phyloP scores from a whole-genome alignment of 2,888 invertebrate genomes.

The Mythimna lalbum region DNA sequence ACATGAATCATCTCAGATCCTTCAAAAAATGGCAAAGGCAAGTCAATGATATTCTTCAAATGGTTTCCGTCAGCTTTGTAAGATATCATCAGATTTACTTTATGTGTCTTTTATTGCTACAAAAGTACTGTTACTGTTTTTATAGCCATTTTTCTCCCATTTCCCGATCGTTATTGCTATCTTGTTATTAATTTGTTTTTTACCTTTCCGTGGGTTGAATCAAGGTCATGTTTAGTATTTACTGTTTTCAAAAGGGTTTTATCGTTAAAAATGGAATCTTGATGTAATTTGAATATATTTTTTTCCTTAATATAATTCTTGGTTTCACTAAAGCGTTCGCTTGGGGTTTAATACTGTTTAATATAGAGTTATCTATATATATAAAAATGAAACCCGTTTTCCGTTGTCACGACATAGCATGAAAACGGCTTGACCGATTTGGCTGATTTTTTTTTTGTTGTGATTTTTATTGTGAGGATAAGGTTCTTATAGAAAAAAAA shows the following conservation, averaged over 20 bases:
- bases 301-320: not conserved
- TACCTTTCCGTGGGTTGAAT: not conserved
- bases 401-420: no score
- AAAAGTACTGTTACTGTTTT: not conserved
- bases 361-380: no score
- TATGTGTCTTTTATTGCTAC: constrained; percentile 1
- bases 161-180: not conserved
- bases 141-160: not conserved
- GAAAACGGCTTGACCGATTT: no score
- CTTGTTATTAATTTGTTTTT: not conserved
- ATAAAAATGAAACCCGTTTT: no score
- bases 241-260: not conserved
- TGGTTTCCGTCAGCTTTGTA: constrained; percentile 7
- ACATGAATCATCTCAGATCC: constrained; percentile 29
- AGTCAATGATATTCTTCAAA: constrained; percentile 20
- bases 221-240: not conserved
- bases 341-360: no score
- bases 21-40: constrained; percentile 14
- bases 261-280: not conserved
- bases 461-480: no score
- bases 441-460: no score
- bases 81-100: not conserved
- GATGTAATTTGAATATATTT: not conserved
- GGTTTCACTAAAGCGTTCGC: no score
- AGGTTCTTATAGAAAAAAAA: no score